Percentiles rank a stretch among this genome's conserved stretches.
These are phyloP conservation scores for Nymphicus hollandicus DNA, from an alignment of 2,113 vertebrate species.

Conservation along the genomic window DNA sequence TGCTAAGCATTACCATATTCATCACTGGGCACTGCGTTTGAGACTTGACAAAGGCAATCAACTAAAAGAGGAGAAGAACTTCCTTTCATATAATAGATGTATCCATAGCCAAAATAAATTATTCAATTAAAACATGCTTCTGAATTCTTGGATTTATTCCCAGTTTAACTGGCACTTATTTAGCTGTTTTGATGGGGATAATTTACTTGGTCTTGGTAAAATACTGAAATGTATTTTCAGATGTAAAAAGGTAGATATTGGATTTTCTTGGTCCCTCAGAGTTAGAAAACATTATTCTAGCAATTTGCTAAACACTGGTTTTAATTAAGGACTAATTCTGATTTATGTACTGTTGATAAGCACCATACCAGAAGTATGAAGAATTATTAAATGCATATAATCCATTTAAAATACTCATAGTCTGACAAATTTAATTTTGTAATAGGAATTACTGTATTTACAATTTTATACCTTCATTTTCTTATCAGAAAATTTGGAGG, in stretches of 20 bases:
- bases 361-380: not conserved
- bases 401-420: not conserved
- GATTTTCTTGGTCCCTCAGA: not conserved
- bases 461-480: not conserved
- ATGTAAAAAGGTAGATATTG: not conserved
- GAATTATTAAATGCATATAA: not conserved
- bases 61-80: not conserved
- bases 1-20: not conserved
- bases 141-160: not conserved
- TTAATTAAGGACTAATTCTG: not conserved
- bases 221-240: not conserved
- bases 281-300: not conserved
- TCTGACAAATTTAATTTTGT: not conserved
- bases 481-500: not conserved
- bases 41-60: conserved; percentile 1
- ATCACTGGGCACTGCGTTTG: not conserved
- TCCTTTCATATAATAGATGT: not conserved
- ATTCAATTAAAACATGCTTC: not conserved
- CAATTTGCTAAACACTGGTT: not conserved
- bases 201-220: not conserved
- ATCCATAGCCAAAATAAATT: not conserved
- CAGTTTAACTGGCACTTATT: not conserved
- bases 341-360: not conserved
- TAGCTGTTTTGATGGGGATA: not conserved
- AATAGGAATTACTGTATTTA: not conserved